Evolutionary conservation across 2,797 vertebrate species (phyloP), one percentile per base, ranked within the genome.

Genomic region (Antrozous pallidus): DNA sequence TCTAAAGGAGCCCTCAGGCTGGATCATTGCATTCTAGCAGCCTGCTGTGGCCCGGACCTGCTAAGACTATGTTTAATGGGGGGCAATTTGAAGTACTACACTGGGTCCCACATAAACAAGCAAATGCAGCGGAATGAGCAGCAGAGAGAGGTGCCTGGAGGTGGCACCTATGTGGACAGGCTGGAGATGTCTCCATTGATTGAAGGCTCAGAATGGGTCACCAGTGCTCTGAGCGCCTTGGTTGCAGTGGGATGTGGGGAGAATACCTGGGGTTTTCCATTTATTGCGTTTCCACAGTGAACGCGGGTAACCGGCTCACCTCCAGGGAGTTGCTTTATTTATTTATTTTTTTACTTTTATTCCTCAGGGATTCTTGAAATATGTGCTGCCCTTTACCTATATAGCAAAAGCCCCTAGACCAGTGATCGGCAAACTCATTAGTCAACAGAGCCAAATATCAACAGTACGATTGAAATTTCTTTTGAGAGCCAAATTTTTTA

Each of bases 41-140:
- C 71, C 14, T 42, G 6, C 17, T 82, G 58, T 67, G 91, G 84
- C 79, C 87, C 87, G 85, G 63, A 93, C 93, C 93, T 94, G 95
- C 93, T 81, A 90, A 82, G 91, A 82, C 88, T 93, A 92, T 90
- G 84, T 40, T 94, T 96, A 96, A 96, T 96, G 92, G 88, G 84
- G 93, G 91, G 94, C 90, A 95, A 96, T 92, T 90, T 91, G 90
- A 95, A 95, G 90, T 69, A 80, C 93, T 90, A 70, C 87, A 88
- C n/a, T 65, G 91, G 91, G 91, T 95, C 92, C 90, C 95, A 96
- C 94, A 93, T 65, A 90, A 94, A 83, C 71, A 84, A 94, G 87
- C 71, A 84, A 65, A 71, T 87, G 74, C 56, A 58, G 87, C 6
- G 36, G 36, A 88, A 88, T 71, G 71, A 80, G 82, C 17, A 78